Base-by-base conservation (phyloP, 2,797 vertebrate species). In the Bradypodion ventrale region DNA sequence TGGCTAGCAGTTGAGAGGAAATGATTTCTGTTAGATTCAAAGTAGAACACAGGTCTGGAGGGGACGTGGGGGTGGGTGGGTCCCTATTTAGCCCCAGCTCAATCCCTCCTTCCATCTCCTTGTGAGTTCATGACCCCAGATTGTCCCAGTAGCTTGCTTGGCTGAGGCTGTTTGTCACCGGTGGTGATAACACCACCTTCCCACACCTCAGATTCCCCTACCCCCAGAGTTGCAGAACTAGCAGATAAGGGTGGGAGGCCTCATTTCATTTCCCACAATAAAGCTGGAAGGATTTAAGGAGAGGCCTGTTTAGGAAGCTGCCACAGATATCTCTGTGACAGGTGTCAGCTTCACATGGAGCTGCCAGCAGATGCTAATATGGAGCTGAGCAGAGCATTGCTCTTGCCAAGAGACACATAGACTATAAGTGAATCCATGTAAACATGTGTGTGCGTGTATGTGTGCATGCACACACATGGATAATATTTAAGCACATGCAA, bases 301-400 rank as follows among this genome's bases (percentile, higher is more conserved):
- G 83, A 92, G 84, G 32, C 59, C 89, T 93, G 91, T 91, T 90
- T 94, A 94, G 93, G 87, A 94, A 91, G 89, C 82, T 91, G 94
- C 92, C 94, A 95, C 90, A 91, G 91, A 88, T 95, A 95, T 95
- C 93, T 0, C 82, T 89, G 79, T 95, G 89, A 93, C 94, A 94
- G 94, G 94, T 95, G 95, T 94, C 95, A 95, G 92, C 90, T 89
- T 87, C 25, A 27, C 19, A 80, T 85, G 78, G 87, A 93, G 81
- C 91, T 92, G 91, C 80, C 37, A 80, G 91, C 66, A 80, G 13
- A 91, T 86, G 89, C 89, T 89, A 90, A 92, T 90, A 63, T 46
- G 1, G 89, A 95, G 94, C 96, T 96, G 95, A 95, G 89, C 90
- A 90, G 88, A 94, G 90, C 60, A 82, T 32, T 25, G 63, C 89